These are phyloP conservation scores for Zaprionus gabonicus DNA, from an alignment of 1,140 invertebrate species.

Conservation along the genomic window DNA sequence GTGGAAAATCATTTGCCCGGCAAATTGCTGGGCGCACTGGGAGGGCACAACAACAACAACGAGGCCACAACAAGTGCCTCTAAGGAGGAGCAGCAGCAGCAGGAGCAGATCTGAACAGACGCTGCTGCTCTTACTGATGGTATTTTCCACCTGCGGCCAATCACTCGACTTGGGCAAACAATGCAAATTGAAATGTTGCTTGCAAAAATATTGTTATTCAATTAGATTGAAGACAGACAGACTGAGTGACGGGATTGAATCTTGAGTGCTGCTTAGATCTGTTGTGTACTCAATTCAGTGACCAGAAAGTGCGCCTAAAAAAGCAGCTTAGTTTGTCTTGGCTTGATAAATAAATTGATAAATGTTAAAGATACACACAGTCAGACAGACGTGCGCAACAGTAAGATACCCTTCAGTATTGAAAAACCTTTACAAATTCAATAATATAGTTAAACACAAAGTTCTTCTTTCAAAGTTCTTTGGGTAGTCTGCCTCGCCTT, in stretches of 20 bases:
- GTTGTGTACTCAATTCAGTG: not conserved
- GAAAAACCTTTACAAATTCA: too few species aligned
- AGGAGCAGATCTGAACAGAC: not conserved
- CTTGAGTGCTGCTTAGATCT: not conserved
- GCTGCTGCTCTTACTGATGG: constrained; percentile 1
- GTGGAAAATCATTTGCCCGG: constrained; percentile 58
- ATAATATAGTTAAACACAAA: too few species aligned
- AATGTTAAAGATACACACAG: not conserved
- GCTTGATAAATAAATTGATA: constrained; percentile 1
- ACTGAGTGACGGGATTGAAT: not conserved
- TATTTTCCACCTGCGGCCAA: constrained; percentile 50
- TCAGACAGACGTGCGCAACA: too few species aligned
- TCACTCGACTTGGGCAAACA: constrained; percentile 47
- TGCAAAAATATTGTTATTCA: constrained; percentile 73
- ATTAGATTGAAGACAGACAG: constrained; percentile 50
- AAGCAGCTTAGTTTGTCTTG: not conserved
- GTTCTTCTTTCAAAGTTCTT: too few species aligned
- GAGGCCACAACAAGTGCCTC: constrained; percentile 53
- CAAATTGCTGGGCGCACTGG: constrained; percentile 45
- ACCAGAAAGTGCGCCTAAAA: not conserved
- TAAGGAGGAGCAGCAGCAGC: not conserved
- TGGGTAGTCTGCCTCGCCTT: too few species aligned
- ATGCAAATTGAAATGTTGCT: constrained; percentile 72
- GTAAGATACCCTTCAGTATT: too few species aligned
- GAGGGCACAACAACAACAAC: constrained; percentile 37